A percentile compares a stretch with the other conserved stretches of the same genome.
phyloP scores from a whole-genome alignment of 2,113 vertebrate species.

The Anser cygnoides region DNA sequence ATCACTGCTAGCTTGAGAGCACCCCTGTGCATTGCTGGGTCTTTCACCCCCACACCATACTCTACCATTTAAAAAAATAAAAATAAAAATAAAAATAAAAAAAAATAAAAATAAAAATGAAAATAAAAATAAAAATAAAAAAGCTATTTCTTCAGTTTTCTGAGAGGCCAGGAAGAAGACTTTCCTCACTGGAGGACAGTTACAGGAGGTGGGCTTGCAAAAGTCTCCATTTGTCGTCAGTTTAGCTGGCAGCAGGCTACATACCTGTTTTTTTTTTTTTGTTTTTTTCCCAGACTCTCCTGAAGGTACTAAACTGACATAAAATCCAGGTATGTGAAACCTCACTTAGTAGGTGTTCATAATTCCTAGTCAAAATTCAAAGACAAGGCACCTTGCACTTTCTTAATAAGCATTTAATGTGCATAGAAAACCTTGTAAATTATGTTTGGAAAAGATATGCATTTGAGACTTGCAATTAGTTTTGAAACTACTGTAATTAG shows the following conservation, averaged over 20 bases:
- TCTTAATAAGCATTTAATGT: background rate
- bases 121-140: too few relatives aligned
- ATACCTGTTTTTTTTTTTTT: background rate
- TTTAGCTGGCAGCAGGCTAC: background rate
- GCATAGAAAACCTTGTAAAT: background rate
- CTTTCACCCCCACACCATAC: background rate
- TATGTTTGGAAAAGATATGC: background rate
- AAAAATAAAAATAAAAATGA: background rate
- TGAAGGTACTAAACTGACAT: background rate
- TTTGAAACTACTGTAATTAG: background rate
- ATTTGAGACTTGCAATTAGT: background rate
- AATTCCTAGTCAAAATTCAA: background rate
- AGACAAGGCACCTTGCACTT: background rate
- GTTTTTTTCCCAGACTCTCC: background rate
- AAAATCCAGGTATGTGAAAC: background rate
- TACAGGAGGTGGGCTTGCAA: accelerated
- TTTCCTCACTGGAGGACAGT: background rate
- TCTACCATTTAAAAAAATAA: background rate
- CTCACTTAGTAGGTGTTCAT: slow-evolving; percentile 1
- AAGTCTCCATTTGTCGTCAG: background rate
- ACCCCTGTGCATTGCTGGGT: background rate
- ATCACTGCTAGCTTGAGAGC: background rate
- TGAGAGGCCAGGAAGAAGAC: background rate
- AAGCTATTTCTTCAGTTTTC: background rate
- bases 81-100: too few relatives aligned